Base-by-base conservation (phyloP, 1,140 invertebrate genomes). In the Aphis craccivora region DNA sequence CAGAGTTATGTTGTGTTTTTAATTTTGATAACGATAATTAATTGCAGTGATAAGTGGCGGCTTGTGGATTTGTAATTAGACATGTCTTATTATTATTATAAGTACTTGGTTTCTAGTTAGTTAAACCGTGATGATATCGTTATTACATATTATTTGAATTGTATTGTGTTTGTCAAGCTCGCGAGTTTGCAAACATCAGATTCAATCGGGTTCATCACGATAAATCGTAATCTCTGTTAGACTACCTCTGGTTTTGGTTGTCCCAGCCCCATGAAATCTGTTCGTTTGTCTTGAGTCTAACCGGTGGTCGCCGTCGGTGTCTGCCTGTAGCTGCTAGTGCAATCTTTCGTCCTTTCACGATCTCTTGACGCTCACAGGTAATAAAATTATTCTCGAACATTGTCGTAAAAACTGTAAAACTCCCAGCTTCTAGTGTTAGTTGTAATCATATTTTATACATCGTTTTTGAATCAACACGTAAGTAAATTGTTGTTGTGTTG, bases 81-180 rank as follows among this genome's bases (percentile, higher is more conserved):
- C 11, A 67, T 67, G 30, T n/a, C 18, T 14, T 18, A 51, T 14
- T 14, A 14, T 1, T 5, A 7, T 53, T 23, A 0, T 55, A 55
- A 55, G 55, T 30, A 30, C 55, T 30, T 60, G 4, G 25, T 30
- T 67, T 4, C 30, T 60, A 30, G 9, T 30, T n/a, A 14, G 60
- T 67, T 67, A n/a, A 67, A n/a, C 30, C 9, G 25, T 14, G 25
- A 30, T 67, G 11, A 60, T 30, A 60, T 25, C n/a, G 14, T 76
- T 76, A 76, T 76, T n/a, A 76, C n/a, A n/a, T 76, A 76, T n/a
- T 76, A 35, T n/a, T 76, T n/a, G n/a, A 76, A 35, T n/a, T n/a
- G 14, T 76, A n/a, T 67, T n/a, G 60, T 67, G 1, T 14, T 20
- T 5, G 60, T 76, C 60, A n/a, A n/a, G 18, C 5, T 76, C 60